These are phyloP conservation scores for Nebria salina DNA, from an alignment of 2,888 invertebrate species.

Conservation along the genomic window DNA sequence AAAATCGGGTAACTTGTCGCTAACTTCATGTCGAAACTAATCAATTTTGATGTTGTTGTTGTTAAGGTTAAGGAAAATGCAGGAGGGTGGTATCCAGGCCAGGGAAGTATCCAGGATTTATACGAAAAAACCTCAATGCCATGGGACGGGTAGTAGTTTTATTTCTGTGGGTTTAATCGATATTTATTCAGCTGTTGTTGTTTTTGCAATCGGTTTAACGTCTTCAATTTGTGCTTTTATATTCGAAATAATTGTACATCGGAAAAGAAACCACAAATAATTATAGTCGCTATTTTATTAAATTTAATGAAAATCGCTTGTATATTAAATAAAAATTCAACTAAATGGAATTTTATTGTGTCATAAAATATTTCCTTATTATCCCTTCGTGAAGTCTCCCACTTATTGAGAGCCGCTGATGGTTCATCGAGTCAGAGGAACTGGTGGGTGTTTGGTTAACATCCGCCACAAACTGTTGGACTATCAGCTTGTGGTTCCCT, in stretches of 20 bases:
- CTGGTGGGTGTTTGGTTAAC: background rate
- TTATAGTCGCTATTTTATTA: background rate
- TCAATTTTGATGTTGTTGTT: too few relatives aligned
- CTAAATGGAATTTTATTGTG: too few relatives aligned
- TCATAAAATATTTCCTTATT: too few relatives aligned
- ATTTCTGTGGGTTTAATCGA: conserved; percentile 70
- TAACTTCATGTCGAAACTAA: background rate
- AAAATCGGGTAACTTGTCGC: conserved; percentile 68
- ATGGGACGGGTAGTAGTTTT: conserved; percentile 67
- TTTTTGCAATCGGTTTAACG: conserved; percentile 55
- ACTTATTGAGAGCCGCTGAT: too few relatives aligned
- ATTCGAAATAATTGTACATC: conserved; percentile 52
- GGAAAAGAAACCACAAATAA: background rate
- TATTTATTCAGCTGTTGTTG: conserved; percentile 64
- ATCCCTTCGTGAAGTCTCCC: too few relatives aligned
- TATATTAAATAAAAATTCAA: too few relatives aligned
- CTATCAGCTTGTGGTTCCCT: conserved; percentile 62
- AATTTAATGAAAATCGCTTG: too few relatives aligned
- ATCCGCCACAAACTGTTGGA: conserved; percentile 57
- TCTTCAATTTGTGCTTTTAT: conserved; percentile 54
- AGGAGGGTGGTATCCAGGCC: conserved; percentile 69
- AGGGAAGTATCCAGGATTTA: conserved; percentile 68
- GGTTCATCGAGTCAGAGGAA: background rate
- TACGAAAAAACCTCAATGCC: conserved; percentile 69
- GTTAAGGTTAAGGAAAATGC: conserved; percentile 66